Evolutionary conservation across 2,113 vertebrate species (phyloP).

Genomic region (Caretta caretta): DNA sequence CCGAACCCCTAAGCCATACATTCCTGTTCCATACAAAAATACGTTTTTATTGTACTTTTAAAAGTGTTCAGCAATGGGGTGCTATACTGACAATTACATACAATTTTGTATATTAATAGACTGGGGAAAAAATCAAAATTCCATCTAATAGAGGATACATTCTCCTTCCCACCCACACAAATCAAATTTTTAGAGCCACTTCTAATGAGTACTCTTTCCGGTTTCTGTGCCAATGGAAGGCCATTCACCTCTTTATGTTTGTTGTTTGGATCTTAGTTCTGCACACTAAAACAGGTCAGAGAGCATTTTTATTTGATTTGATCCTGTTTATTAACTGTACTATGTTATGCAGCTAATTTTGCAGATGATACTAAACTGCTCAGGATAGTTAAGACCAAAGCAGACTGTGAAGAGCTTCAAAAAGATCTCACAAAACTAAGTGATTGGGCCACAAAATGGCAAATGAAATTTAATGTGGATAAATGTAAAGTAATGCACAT

Average conservation of each 20-base stretch:
- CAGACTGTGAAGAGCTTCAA: too few species aligned
- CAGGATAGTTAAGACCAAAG: too few species aligned
- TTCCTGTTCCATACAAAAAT: not conserved
- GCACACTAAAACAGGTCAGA: not conserved
- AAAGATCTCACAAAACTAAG: too few species aligned
- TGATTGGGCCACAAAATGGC: too few species aligned
- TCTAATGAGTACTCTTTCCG: conserved; percentile 59
- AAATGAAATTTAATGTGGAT: too few species aligned
- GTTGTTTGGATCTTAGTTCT: not conserved
- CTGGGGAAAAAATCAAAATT: conserved; percentile 75
- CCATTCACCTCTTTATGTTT: not conserved
- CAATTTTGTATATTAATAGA: conserved; percentile 70
- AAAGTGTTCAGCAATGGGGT: conserved; percentile 63
- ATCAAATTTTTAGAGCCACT: conserved; percentile 63
- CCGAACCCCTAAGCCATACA: not conserved
- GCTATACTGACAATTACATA: conserved; percentile 69
- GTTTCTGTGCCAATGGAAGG: conserved; percentile 51
- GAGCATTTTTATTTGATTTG: not conserved
- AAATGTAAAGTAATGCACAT: too few species aligned
- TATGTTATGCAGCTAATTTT: not conserved
- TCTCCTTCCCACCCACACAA: conserved; percentile 73
- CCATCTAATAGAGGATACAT: conserved; percentile 71
- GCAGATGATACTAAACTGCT: too few species aligned
- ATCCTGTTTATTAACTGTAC: not conserved
- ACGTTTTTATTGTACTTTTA: conserved; percentile 41